Evolutionary conservation across 2,113 vertebrate species (phyloP), one percentile per base, ranked within the genome.

Genomic region (Lichenostomus cassidix): DNA sequence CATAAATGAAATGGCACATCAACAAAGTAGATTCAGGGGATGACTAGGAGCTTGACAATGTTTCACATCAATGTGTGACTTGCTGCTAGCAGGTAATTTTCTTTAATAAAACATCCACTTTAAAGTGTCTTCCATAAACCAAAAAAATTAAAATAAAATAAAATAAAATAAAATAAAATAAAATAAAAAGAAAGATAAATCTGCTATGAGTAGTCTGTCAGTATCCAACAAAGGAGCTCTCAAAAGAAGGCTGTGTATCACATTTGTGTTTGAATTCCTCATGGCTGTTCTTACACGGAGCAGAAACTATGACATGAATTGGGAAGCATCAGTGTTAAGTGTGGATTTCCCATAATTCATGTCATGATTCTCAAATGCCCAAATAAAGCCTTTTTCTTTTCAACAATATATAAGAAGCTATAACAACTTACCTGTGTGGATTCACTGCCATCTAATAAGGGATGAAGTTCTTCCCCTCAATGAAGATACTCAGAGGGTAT

Each of bases 281-380:
- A 22, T 4, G 2, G 37, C 62, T 75, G 18, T n/a, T 89, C 69
- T 60, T 79, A 70, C 22, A 62, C 0, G 0, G 42, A 75, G 29
- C 10, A 71, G 50, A 81, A 91, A 81, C 25, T 84, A 23, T 10
- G 5, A 39, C 24, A 49, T 1, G 1, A 24, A 52, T 27, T 47
- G 60, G 52, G 37, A 20, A 87, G 59, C 39, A 68, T 6, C 0
- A 0, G 50, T 52, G 9, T 49, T 69, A 80, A 90, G 50, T 1
- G 4, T 5, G 9, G 22, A 19, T 67, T 84, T 91, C 91, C 73
- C 58, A n/a, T 16, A n/a, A 81, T 49, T 82, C n/a, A 15, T 15
- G 8, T 68, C 52, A 55, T 59, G 39, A 52, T 75, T 68, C 35
- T 39, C 49, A 89, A 52, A 47, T 64, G 24, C 15, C 9, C 58